phyloP scores from a whole-genome alignment of 1,140 invertebrate genomes.

The Drosophila funebris region DNA sequence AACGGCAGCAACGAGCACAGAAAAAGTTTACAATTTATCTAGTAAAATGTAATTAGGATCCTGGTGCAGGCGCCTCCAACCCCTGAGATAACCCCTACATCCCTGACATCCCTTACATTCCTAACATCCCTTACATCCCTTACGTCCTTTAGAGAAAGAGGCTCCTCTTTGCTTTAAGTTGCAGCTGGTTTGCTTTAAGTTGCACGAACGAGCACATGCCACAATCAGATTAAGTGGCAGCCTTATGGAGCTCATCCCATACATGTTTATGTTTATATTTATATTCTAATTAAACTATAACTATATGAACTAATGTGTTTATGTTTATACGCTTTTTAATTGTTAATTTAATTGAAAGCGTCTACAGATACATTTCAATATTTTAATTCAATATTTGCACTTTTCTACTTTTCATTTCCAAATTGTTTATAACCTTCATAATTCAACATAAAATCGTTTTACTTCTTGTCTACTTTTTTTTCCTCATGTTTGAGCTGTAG shows the following conservation, averaged over 20 bases:
- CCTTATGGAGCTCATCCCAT: not conserved
- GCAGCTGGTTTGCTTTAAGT: constrained; percentile 37
- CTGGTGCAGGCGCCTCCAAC: constrained; percentile 61
- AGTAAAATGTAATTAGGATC: constrained; percentile 83
- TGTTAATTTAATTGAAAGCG: not conserved
- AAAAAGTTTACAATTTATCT: constrained; percentile 83
- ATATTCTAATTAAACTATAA: not conserved
- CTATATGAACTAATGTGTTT: no score
- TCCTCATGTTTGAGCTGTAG: constrained; percentile 33
- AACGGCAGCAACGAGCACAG: constrained; percentile 54
- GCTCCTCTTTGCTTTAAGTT: constrained; percentile 45
- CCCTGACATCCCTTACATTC: not conserved
- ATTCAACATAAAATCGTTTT: constrained; percentile 7
- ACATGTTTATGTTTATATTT: not conserved
- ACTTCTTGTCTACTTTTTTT: constrained; percentile 21
- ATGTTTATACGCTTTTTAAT: not conserved
- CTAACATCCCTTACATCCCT: not conserved
- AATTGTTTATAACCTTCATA: not conserved
- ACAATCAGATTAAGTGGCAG: constrained; percentile 31
- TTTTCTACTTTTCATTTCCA: not conserved
- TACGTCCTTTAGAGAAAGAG: not conserved
- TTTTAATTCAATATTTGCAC: not conserved
- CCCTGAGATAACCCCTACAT: not conserved
- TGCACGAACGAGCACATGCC: constrained; percentile 3
- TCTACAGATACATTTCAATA: not conserved